These are phyloP conservation scores for Spialia ferax DNA, from an alignment of 2,888 invertebrate species.

Conservation along the genomic window DNA sequence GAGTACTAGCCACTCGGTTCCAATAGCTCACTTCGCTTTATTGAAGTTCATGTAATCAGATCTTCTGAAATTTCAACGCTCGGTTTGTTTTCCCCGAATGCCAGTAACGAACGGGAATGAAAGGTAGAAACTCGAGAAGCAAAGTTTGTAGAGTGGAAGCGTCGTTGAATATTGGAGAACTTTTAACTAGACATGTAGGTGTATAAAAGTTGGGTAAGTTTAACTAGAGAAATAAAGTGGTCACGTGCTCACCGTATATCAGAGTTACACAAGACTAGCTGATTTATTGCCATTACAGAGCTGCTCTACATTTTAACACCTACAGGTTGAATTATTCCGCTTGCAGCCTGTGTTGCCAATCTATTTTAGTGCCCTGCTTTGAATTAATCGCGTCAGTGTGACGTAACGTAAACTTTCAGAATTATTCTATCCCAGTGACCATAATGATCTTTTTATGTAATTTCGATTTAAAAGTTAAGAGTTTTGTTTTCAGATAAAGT, in stretches of 20 bases:
- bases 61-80: constrained; percentile 29
- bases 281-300: constrained; percentile 53
- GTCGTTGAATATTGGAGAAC: constrained; percentile 34
- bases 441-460: not conserved
- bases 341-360: constrained; percentile 35
- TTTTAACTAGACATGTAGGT: constrained; percentile 40
- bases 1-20: constrained; percentile 9
- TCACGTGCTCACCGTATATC: constrained; percentile 54
- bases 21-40: constrained; percentile 34
- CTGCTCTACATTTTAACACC: constrained; percentile 54
- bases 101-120: constrained; percentile 3
- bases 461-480: not conserved
- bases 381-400: constrained; percentile 24
- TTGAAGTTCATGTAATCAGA: constrained; percentile 31
- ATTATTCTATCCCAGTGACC: not conserved
- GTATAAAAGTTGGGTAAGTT: constrained; percentile 38
- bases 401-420: not conserved
- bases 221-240: constrained; percentile 47
- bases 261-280: constrained; percentile 48
- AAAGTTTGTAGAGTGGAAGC: constrained; percentile 25
- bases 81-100: constrained; percentile 9
- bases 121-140: constrained; percentile 12
- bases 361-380: constrained; percentile 29
- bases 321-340: constrained; percentile 41
- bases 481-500: not conserved